phyloP scores from a whole-genome alignment of 2,888 invertebrate genomes.

The Phaonia tiefii region DNA sequence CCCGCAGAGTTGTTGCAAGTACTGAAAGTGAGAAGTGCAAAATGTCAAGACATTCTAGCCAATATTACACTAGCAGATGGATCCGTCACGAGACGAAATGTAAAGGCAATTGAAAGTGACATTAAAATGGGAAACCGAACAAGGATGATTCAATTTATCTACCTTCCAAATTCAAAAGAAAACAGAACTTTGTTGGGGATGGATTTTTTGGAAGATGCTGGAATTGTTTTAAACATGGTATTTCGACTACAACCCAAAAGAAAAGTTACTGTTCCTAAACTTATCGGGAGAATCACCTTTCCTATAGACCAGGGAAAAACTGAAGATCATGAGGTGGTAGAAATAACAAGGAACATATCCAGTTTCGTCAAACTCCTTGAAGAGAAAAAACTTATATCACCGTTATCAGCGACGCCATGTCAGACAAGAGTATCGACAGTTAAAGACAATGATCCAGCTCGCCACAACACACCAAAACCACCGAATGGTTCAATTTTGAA shows the following conservation, averaged over 20 bases:
- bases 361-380: not conserved
- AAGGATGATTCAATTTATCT: conserved; percentile 1
- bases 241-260: conserved; percentile 14
- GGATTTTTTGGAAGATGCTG: conserved; percentile 3
- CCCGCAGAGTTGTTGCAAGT: conserved; percentile 8
- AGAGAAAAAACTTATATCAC: not conserved
- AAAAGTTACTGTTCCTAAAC: conserved; percentile 48
- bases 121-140: not conserved
- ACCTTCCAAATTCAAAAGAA: not conserved
- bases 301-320: conserved; percentile 26
- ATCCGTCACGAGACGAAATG: conserved; percentile 6
- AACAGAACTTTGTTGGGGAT: not conserved
- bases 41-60: conserved; percentile 37
- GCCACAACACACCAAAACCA: too few species aligned
- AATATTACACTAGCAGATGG: too few species aligned
- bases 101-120: conserved; percentile 17
- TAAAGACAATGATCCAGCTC: too few species aligned
- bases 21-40: conserved; percentile 38
- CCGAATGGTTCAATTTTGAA: too few species aligned
- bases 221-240: not conserved
- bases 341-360: not conserved
- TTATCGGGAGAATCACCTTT: not conserved
- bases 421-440: too few species aligned
- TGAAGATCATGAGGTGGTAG: not conserved
- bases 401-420: too few species aligned